Evolutionary conservation across 2,888 invertebrate genomes (phyloP).

Genomic region (Apodemia duryi): DNA sequence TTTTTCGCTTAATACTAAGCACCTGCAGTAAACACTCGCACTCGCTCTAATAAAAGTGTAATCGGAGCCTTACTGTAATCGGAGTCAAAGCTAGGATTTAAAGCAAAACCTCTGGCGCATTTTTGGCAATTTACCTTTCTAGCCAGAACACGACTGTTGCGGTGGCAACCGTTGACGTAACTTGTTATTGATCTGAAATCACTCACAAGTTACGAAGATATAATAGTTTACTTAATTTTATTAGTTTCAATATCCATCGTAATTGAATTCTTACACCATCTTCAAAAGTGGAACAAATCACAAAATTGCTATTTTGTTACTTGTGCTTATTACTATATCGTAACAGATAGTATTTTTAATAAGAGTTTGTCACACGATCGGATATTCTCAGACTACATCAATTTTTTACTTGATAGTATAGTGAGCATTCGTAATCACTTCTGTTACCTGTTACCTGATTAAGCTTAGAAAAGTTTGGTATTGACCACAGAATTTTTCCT

Average conservation of each 20-base stretch:
- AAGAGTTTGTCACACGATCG: slow-evolving; percentile 50
- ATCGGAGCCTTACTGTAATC: too few species aligned
- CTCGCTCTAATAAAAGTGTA: too few species aligned
- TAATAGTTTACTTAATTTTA: slow-evolving; percentile 13
- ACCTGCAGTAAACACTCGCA: too few species aligned
- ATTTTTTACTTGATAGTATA: slow-evolving; percentile 23
- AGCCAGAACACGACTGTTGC: not conserved
- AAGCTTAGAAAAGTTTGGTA: too few species aligned
- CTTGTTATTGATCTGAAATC: slow-evolving; percentile 1
- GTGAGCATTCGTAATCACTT: slow-evolving; percentile 35
- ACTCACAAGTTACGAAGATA: slow-evolving; percentile 5
- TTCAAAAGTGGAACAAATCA: slow-evolving; percentile 22
- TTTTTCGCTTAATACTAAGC: too few species aligned
- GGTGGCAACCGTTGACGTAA: not conserved
- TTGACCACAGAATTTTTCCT: too few species aligned
- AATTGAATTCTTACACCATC: slow-evolving; percentile 17
- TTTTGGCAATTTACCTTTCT: not conserved
- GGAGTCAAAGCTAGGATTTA: too few species aligned
- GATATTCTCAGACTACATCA: slow-evolving; percentile 41
- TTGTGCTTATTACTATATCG: slow-evolving; percentile 8
- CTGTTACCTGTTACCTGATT: too few species aligned
- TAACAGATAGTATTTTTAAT: slow-evolving; percentile 24
- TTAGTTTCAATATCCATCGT: slow-evolving; percentile 17
- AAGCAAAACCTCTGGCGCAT: too few species aligned
- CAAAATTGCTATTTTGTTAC: slow-evolving; percentile 18